Percentiles rank a stretch among this genome's conserved stretches.
phyloP scores from a whole-genome alignment of 2,888 invertebrate genomes.

The Glyphotaelius pellucidus region DNA sequence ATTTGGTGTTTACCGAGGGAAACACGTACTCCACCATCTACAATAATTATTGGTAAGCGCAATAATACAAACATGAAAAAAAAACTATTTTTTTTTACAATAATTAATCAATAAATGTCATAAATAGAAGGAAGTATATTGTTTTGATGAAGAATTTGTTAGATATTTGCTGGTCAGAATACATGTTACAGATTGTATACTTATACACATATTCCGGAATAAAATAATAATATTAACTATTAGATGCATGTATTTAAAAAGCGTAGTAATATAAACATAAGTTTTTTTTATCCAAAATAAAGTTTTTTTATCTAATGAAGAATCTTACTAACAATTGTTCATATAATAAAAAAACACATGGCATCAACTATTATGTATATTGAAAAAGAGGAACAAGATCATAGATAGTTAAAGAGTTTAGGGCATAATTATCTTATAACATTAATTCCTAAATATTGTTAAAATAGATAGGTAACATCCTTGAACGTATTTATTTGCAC shows the following conservation, averaged over 20 bases:
- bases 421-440: background rate
- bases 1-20: background rate
- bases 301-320: too few species aligned
- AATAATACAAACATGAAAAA: background rate
- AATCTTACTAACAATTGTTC: too few species aligned
- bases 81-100: background rate
- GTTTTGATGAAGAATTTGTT: background rate
- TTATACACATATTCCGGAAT: too few species aligned
- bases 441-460: background rate
- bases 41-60: background rate
- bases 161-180: background rate
- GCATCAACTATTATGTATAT: too few species aligned
- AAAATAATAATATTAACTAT: too few species aligned
- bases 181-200: background rate
- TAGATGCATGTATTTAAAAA: too few species aligned
- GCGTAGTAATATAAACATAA: too few species aligned
- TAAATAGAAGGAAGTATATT: background rate
- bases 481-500: background rate
- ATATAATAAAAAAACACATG: too few species aligned
- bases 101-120: background rate
- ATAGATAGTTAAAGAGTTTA: background rate
- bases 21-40: background rate
- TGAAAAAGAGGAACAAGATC: too few species aligned
- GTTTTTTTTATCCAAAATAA: too few species aligned
- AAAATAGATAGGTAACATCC: background rate